Evolutionary conservation across 2,113 vertebrate genomes (phyloP).

Genomic region (Scomber japonicus): DNA sequence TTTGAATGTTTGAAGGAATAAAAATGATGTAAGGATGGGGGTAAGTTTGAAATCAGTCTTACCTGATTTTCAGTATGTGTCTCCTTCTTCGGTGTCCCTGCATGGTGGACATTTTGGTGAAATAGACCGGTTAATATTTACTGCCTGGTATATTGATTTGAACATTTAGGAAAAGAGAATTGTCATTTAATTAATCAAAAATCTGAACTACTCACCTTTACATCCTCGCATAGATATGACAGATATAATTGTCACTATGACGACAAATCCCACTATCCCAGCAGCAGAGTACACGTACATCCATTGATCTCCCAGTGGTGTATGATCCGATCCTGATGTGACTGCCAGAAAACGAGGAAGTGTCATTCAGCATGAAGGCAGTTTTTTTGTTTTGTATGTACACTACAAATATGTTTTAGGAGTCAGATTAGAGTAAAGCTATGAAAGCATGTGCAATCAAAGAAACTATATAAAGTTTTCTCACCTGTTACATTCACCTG

Average conservation of each 20-base stretch:
- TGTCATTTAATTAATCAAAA: background rate
- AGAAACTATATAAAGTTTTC: background rate
- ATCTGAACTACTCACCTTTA: slow-evolving; percentile 50
- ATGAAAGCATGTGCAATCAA: background rate
- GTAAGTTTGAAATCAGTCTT: background rate
- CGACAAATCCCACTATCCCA: slow-evolving; percentile 62
- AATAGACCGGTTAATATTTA: background rate
- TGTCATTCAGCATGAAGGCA: background rate
- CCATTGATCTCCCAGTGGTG: accelerated
- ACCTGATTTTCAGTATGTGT: slow-evolving; percentile 66
- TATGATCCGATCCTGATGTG: accelerated
- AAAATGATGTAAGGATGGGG: background rate
- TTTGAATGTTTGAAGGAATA: background rate
- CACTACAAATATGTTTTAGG: background rate
- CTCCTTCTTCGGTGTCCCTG: slow-evolving; percentile 48
- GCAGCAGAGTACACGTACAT: slow-evolving; percentile 59
- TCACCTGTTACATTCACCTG: slow-evolving; percentile 27
- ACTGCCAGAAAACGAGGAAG: slow-evolving; percentile 11
- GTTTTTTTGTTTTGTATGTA: too few relatives aligned
- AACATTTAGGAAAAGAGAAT: background rate
- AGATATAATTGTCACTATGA: slow-evolving; percentile 64
- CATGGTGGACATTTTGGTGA: slow-evolving; percentile 9
- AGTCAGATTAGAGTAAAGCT: background rate
- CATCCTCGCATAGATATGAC: slow-evolving; percentile 54
- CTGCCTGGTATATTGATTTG: too few relatives aligned